Percentiles rank a stretch among this genome's conserved stretches.
Evolutionary conservation across 2,888 invertebrate genomes (phyloP).

Genomic region (Podotricha telesiphe): DNA sequence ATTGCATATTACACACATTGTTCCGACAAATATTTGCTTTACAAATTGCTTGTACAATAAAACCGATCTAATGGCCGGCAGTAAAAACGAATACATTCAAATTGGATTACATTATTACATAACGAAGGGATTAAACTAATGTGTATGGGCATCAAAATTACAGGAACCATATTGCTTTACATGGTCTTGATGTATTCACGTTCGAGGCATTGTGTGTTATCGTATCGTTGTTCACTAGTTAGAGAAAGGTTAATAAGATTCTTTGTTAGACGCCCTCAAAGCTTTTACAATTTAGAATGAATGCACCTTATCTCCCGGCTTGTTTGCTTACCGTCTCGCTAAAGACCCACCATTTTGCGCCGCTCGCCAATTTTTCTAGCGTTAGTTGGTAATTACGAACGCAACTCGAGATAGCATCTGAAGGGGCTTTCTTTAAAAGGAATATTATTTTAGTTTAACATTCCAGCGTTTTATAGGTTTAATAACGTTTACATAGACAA

Average conservation of each 20-base stretch:
- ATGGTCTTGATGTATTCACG: slow-evolving; percentile 20
- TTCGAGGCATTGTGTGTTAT: slow-evolving; percentile 50
- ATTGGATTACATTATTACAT: slow-evolving; percentile 40
- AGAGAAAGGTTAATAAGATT: slow-evolving; percentile 78
- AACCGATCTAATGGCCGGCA: slow-evolving; percentile 37
- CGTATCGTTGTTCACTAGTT: slow-evolving; percentile 76
- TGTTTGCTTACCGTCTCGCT: slow-evolving; percentile 68
- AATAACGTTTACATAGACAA: slow-evolving; percentile 38
- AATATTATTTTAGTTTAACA: slow-evolving; percentile 29
- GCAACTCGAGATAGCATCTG: slow-evolving; percentile 55
- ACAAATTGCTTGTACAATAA: slow-evolving; percentile 38
- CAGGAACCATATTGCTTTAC: slow-evolving; percentile 49
- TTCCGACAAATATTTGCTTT: slow-evolving; percentile 38
- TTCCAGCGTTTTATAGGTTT: slow-evolving; percentile 25
- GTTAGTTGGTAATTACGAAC: slow-evolving; percentile 70
- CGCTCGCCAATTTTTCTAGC: slow-evolving; percentile 67
- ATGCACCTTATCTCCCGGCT: slow-evolving; percentile 75
- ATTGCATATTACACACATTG: slow-evolving; percentile 39
- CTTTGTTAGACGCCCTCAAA: slow-evolving; percentile 68
- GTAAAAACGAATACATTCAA: slow-evolving; percentile 42
- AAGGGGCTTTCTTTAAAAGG: slow-evolving; percentile 30
- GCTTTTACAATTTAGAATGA: slow-evolving; percentile 77
- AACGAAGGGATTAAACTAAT: slow-evolving; percentile 20
- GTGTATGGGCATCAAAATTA: slow-evolving; percentile 57
- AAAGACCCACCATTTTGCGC: slow-evolving; percentile 58